phyloP scores from a whole-genome alignment of 2,797 vertebrate species.

The Rhinichthys osculus region DNA sequence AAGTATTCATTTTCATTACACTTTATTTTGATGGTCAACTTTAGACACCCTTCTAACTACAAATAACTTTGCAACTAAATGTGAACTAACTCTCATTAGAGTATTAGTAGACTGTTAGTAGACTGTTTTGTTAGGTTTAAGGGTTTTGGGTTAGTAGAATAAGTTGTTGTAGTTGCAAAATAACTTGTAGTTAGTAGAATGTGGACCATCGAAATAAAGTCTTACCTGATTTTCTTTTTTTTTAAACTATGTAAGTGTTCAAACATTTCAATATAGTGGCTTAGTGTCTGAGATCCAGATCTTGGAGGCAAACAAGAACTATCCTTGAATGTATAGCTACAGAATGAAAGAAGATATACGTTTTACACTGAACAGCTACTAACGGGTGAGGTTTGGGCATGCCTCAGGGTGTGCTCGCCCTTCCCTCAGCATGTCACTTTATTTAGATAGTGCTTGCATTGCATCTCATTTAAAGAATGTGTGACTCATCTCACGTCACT shows the following conservation, averaged over 20 bases:
- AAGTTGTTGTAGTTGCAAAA: neutral
- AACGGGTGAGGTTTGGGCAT: neutral
- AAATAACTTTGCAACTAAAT: neutral
- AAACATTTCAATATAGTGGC: neutral
- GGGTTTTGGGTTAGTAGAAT: neutral
- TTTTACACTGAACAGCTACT: neutral
- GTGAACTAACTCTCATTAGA: too few relatives aligned
- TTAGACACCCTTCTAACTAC: neutral
- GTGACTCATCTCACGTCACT: slow-evolving; percentile 1
- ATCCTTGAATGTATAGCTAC: neutral
- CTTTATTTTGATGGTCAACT: neutral
- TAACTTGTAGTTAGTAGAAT: neutral
- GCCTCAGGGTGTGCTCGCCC: neutral
- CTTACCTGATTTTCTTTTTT: too few relatives aligned
- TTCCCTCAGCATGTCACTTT: neutral
- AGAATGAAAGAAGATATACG: neutral
- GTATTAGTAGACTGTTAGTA: neutral
- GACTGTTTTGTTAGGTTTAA: neutral
- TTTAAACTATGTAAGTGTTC: neutral
- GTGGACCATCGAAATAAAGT: neutral
- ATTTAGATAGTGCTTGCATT: neutral
- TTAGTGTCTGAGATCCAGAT: neutral
- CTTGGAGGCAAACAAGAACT: neutral
- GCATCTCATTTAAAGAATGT: neutral
- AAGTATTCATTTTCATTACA: neutral